phyloP scores from a whole-genome alignment of 2,888 invertebrate genomes.

The Plebejus argus region DNA sequence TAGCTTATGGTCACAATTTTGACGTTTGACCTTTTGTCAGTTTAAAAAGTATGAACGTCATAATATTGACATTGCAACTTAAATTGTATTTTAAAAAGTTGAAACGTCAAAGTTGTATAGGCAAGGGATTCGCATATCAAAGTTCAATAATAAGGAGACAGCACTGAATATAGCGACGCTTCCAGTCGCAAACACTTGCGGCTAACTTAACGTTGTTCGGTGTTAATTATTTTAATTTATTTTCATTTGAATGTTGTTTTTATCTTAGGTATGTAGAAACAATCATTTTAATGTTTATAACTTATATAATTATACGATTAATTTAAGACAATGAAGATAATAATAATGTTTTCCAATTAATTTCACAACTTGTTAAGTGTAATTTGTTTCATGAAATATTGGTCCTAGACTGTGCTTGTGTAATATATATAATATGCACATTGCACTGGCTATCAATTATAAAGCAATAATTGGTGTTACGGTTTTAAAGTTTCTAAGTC shows the following conservation, averaged over 20 bases:
- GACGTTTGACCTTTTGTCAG: not conserved
- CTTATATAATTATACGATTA: not conserved
- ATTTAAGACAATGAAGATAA: not conserved
- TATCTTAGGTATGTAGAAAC: not conserved
- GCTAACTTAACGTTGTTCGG: not conserved
- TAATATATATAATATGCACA: too few species aligned
- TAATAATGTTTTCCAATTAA: not conserved
- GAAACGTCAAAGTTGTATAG: not conserved
- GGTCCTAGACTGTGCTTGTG: not conserved
- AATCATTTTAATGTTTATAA: not conserved
- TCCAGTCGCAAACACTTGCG: not conserved
- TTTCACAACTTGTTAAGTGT: not conserved
- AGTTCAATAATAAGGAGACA: not conserved
- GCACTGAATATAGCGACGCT: not conserved
- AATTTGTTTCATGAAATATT: not conserved
- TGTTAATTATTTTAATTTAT: constrained; percentile 1
- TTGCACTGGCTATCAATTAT: not conserved
- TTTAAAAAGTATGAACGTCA: not conserved
- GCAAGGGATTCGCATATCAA: too few species aligned
- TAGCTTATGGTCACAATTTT: not conserved
- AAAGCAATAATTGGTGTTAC: not conserved
- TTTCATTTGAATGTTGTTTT: not conserved
- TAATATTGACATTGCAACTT: not conserved
- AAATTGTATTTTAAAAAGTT: not conserved
- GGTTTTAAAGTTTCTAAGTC: not conserved